Base-by-base conservation (phyloP, 2,797 vertebrate species). In the Tangara arthus region DNA sequence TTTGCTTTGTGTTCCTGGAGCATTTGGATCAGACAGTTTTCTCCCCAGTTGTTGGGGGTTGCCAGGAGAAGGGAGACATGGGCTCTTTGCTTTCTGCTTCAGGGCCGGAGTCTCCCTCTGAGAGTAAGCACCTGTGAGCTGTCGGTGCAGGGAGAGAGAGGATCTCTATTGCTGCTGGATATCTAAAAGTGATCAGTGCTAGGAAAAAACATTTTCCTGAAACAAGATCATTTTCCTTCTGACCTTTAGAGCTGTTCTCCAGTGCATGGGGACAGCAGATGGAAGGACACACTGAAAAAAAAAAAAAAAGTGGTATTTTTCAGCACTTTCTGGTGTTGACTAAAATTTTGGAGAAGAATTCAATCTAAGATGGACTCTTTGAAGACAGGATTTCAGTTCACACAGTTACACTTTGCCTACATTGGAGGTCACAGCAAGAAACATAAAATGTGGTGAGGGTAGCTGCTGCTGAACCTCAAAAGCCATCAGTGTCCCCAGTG, bases 141-240 rank as follows among this genome's bases (percentile, higher is more conserved):
- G 1, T 64, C 0, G 0, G 3, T 44, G 20, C 15, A 49, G 35
- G 39, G 35, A 35, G 35, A 50, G 24, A 27, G 23, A 24, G 3
- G 11, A 6, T 34, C 52, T 53, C 15, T 55, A 1, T 37, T 30
- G 50, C 73, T 75, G 26, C 66, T 82, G 6, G 26, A 57, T 63
- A 65, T 46, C 24, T 82, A 11, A 53, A 64, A 50, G 23, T 65
- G 53, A 50, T 84, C 12, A 13, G 17, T 39, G n/a, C 32, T 39
- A 50, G 39, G 15, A 87, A 78, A 42, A 87, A 82, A 3, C 23
- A 69, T 2, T 8, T 68, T 78, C 34, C 49, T 75, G 61, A 73
- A 82, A n/a, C 7, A 41, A 73, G 35, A 64, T 49, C 7, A 8
- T 23, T 81, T 89, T 64, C 37, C 57, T 83, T 83, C 42, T 81